Conservation (phyloP, 2,888 invertebrate genomes). For the Phasia obesa region DNA sequence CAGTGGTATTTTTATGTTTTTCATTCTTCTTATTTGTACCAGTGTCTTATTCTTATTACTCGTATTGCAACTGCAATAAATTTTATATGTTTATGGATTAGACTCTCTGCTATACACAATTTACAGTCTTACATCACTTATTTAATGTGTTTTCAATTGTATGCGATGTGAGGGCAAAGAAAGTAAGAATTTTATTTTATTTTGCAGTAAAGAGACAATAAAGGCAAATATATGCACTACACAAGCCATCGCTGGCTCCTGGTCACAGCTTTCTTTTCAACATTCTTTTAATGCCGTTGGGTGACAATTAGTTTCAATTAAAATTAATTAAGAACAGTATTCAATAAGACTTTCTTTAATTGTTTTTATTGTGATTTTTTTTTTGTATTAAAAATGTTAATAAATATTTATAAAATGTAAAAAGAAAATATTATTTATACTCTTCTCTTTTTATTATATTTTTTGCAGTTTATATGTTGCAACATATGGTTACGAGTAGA, state of each 20-base stretch:
- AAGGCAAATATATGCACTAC: neutral
- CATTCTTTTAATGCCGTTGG: conserved; percentile 7
- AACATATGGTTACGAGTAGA: neutral
- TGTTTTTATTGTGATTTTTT: conserved; percentile 53
- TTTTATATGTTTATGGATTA: too few relatives aligned
- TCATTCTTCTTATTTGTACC: too few relatives aligned
- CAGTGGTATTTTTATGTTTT: too few relatives aligned
- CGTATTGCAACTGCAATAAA: too few relatives aligned
- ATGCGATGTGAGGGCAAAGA: neutral
- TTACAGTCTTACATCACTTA: too few relatives aligned
- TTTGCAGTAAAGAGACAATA: neutral
- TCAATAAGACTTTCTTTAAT: conserved; percentile 33
- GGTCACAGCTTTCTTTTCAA: neutral
- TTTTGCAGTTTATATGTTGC: conserved; percentile 22
- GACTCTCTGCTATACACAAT: too few relatives aligned
- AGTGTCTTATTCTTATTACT: too few relatives aligned
- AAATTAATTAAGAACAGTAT: conserved; percentile 59
- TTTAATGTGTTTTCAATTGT: conserved; percentile 33
- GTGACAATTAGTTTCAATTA: conserved; percentile 62
- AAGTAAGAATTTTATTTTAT: neutral
- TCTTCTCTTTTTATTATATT: neutral
- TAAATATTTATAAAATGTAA: neutral
- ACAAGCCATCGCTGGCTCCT: neutral
- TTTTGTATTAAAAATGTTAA: neutral
- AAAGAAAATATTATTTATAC: conserved; percentile 4